Conservation (phyloP, 2,113 vertebrate species). For the Dipodomys ordii region DNA sequence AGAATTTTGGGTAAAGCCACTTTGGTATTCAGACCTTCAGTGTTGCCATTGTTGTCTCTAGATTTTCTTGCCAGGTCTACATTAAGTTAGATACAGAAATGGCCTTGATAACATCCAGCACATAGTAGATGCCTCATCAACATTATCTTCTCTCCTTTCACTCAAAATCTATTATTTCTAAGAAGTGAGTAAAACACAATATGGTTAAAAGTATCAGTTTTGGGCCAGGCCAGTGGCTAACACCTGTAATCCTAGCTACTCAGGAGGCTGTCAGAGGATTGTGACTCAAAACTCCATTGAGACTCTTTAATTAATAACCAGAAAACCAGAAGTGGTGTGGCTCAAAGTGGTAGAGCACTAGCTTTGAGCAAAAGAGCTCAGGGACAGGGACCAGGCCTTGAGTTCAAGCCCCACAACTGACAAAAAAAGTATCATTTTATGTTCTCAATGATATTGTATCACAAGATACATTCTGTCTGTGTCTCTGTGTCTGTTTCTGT, state of each 20-base stretch:
- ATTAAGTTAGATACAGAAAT: neutral
- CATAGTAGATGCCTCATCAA: neutral
- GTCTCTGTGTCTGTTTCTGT: no score
- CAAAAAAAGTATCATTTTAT: neutral
- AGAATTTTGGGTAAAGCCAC: neutral
- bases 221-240: no score
- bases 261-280: no score
- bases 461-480: neutral
- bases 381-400: no score
- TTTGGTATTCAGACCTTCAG: neutral
- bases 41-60: neutral
- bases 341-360: no score
- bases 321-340: no score
- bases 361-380: no score
- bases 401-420: neutral
- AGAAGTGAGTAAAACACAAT: neutral
- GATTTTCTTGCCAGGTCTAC: neutral
- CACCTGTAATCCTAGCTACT: no score
- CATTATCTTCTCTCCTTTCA: conserved; percentile 44
- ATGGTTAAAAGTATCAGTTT: neutral
- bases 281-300: no score
- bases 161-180: conserved; percentile 26
- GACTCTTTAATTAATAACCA: no score
- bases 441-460: conserved; percentile 8
- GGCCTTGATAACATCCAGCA: neutral